A percentile compares a stretch with the other conserved stretches of the same genome.
Conservation (phyloP, 2,113 vertebrate genomes). For the Phoenicopterus ruber region DNA sequence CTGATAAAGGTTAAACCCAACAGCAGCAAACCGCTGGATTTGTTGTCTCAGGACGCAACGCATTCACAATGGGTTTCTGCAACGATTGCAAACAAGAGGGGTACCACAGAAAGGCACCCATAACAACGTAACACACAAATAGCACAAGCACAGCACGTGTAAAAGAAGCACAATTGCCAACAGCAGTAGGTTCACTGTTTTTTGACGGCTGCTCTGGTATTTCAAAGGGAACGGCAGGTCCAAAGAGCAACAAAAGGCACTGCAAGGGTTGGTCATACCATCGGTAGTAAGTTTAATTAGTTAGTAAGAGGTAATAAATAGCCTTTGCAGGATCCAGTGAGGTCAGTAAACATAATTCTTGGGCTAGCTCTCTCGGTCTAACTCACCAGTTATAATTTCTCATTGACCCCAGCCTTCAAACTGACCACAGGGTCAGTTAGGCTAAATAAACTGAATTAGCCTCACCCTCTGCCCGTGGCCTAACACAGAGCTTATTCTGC, state of each 20-base stretch:
- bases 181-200: background rate
- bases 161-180: background rate
- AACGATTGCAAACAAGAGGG: background rate
- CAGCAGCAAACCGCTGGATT: background rate
- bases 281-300: background rate
- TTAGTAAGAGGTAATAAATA: background rate
- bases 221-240: background rate
- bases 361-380: background rate
- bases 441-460: background rate
- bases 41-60: background rate
- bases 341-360: background rate
- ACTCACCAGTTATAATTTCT: background rate
- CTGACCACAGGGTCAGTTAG: background rate
- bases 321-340: background rate
- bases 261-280: background rate
- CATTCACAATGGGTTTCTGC: background rate
- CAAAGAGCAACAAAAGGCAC: background rate
- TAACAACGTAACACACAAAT: background rate
- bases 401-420: background rate
- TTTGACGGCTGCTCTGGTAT: background rate
- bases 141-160: background rate
- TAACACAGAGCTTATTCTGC: background rate
- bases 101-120: fast-evolving
- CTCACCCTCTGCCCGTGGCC: background rate
- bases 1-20: background rate